Conservation (phyloP, 2,797 vertebrate species). For the Schizothorax lantsangensis region DNA sequence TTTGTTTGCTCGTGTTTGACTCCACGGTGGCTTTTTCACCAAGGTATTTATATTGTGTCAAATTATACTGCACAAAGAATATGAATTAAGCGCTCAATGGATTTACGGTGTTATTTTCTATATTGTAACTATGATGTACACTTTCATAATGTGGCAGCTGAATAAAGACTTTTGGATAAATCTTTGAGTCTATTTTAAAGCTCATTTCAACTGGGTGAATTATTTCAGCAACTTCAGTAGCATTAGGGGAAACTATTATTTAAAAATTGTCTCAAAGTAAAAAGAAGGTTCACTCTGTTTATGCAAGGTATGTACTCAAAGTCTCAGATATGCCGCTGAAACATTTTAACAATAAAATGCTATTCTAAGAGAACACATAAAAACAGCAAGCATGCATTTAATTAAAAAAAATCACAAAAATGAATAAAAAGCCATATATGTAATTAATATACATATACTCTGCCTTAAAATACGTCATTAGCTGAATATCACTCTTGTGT, state of each 20-base stretch:
- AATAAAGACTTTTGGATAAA: constrained; percentile 50
- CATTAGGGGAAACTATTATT: neutral
- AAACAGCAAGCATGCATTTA: neutral
- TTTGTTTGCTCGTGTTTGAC: neutral
- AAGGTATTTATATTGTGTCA: constrained; percentile 5
- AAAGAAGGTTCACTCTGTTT: neutral
- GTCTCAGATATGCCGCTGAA: neutral
- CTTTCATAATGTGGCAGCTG: constrained; percentile 56
- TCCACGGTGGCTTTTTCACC: neutral
- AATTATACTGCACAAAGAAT: neutral
- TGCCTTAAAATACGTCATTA: neutral
- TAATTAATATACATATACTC: neutral
- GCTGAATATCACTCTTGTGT: neutral
- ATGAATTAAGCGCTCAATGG: neutral
- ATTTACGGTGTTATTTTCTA: constrained; percentile 27
- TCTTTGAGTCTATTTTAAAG: neutral
- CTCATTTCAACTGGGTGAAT: neutral
- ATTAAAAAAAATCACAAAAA: too few relatives aligned
- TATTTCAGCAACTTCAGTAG: neutral
- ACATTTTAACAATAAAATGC: neutral
- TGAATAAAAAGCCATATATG: neutral
- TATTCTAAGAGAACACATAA: neutral
- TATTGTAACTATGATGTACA: constrained; percentile 40
- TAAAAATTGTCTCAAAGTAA: neutral
- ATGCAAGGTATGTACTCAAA: neutral